Evolutionary conservation across 2,797 vertebrate species (phyloP), one percentile per base, ranked within the genome.

Genomic region (Limosa lapponica): DNA sequence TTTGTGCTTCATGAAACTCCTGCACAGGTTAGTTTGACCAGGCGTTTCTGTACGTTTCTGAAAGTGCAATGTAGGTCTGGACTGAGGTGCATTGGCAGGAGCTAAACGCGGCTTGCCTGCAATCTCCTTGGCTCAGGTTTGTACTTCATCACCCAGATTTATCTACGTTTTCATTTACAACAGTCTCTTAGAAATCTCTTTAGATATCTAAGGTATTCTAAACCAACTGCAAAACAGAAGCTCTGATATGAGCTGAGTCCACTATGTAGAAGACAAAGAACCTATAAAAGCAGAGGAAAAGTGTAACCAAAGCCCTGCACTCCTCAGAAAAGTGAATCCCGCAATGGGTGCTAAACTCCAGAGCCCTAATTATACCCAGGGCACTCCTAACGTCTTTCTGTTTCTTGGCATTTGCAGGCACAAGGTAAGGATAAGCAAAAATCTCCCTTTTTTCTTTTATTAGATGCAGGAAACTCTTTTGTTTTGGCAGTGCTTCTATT

Each of bases 401-500:
- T 78, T 89, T 49, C 54, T 37, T 84, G 15, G 54, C 30, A 59
- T 85, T 89, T 85, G 13, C 57, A 82, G 27, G 25, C 65, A 73
- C 16, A 79, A 88, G 66, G 54, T 78, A 57, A 92, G 39, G 65
- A 89, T 69, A 54, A 87, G 48, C 80, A 90, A 90, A 96, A 93
- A 11, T 20, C 36, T 55, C n/a, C 44, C n/a, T 80, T 88, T 89
- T 90, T 10, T 37, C 15, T 91, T 93, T 70, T 66, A 91, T 66
- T 79, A 83, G 62, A 39, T 66, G 46, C 5, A 4, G 62, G 16
- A 86, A 93, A 89, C 37, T 27, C 72, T 82, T 82, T 89, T 91
- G 73, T 93, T 88, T 79, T 90, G 85, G 55, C 77, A 82, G 13
- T 23, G 34, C 41, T 87, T 91, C 49, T 91, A 86, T 95, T 93